Base-by-base conservation (phyloP, 2,888 invertebrate species). In the Brachyptera putata region DNA sequence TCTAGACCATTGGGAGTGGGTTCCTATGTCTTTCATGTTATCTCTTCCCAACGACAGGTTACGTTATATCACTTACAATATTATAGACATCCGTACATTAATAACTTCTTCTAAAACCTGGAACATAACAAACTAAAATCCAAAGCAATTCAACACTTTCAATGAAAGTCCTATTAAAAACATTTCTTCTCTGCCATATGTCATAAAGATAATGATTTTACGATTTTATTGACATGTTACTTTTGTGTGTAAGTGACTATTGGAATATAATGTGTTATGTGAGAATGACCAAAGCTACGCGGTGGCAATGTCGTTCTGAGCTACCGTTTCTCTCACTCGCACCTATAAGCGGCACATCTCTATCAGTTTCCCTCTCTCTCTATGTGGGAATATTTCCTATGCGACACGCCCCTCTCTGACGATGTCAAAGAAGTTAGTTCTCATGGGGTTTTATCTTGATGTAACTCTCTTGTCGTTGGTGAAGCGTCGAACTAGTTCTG, bases 11-110 rank as follows among this genome's bases (percentile, higher is more conserved):
- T 16, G 34, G 34, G 36, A 53, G 36, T 53, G 53, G 21, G 53
- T 53, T 53, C 34, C 36, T 16, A 36, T 53, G 53, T 53, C 18
- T 53, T 24, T 36, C 22, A 36, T 21, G 34, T 53, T 53, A 53
- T 53, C 53, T 34, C 22, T 21, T 2, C 7, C 22, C 11, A 34
- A 34, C 14, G 53, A 53, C 34, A 21, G 34, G 22, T 30, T 53
- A 36, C 34, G 21, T 53, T 36, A 7, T 18, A 53, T 36, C 21
- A 30, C 53, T 18, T 36, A 36, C 53, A 53, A 36, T 53, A 36
- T 53, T 53, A 36, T 53, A 53, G 53, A 53, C 53, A 53, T 37
- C 53, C 36, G 34, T 5, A 13, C 21, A 3, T 11, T 37, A 53
- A 16, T 36, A 53, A 34, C 53, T 18, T n/a, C 30, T 22, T 36